Evolutionary conservation across 2,888 invertebrate species (phyloP).

Genomic region (Epirrhoe alternata): DNA sequence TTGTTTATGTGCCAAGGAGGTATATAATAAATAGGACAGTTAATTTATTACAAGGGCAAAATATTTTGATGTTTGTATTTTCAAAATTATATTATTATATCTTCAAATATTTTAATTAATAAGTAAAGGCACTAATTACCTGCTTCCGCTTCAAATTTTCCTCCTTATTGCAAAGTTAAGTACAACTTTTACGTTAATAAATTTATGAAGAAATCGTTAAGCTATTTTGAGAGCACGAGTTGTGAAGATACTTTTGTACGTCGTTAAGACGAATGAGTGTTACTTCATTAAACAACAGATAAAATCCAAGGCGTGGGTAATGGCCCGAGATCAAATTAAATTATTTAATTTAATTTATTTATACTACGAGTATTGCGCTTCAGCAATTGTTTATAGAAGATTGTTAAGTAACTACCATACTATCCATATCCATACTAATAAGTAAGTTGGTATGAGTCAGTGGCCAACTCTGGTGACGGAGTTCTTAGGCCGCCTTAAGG

Average conservation of each 20-base stretch:
- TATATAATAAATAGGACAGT: constrained; percentile 20
- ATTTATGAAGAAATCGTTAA: background rate
- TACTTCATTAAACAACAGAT: constrained; percentile 15
- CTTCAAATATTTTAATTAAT: too few relatives aligned
- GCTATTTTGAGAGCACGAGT: background rate
- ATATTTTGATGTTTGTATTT: background rate
- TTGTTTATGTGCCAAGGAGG: constrained; percentile 33
- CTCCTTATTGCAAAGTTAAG: too few relatives aligned
- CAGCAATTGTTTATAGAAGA: constrained; percentile 12
- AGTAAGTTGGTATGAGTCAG: too few relatives aligned
- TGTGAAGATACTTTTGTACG: background rate
- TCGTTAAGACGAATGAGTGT: background rate
- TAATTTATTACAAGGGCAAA: constrained; percentile 26
- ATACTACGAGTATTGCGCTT: constrained; percentile 8
- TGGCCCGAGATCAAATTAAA: constrained; percentile 27
- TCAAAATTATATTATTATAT: background rate
- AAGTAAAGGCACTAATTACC: too few relatives aligned
- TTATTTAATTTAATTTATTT: constrained; percentile 21
- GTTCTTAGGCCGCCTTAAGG: too few relatives aligned
- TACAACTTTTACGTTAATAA: background rate
- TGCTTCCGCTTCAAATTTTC: too few relatives aligned
- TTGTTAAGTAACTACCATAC: background rate
- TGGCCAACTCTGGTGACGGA: too few relatives aligned
- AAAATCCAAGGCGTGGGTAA: constrained; percentile 25
- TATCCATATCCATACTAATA: too few relatives aligned